Percentiles rank a stretch among this genome's conserved stretches.
Conservation (phyloP, 1,140 invertebrate genomes). For the Metopolophium dirhodum region DNA sequence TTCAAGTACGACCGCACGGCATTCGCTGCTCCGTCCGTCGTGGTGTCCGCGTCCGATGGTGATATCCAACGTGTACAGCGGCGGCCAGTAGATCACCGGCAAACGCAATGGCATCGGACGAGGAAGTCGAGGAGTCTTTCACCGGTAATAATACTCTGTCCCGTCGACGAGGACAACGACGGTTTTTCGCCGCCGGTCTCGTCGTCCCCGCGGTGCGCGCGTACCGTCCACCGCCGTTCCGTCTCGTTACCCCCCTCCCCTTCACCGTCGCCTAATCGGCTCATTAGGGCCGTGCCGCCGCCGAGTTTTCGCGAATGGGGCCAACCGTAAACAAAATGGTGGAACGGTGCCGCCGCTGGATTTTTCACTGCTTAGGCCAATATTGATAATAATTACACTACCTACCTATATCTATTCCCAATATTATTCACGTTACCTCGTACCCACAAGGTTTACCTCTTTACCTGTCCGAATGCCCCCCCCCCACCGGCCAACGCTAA, state of each 20-base stretch:
- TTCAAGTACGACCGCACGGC: background rate
- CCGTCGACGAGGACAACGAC: background rate
- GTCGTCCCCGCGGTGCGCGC: background rate
- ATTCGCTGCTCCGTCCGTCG: background rate
- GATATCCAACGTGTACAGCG: conserved; percentile 45
- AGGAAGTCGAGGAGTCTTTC: conserved; percentile 78
- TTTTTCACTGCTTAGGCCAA: background rate
- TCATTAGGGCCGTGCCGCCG: conserved; percentile 46
- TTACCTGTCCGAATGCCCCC: background rate
- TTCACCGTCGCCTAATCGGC: background rate
- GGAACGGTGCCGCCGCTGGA: conserved; percentile 18
- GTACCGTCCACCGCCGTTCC: background rate
- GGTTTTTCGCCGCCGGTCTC: background rate
- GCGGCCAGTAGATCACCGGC: conserved; percentile 46
- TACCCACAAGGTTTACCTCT: background rate
- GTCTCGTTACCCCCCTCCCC: background rate
- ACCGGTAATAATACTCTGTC: conserved; percentile 69
- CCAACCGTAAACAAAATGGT: conserved; percentile 56
- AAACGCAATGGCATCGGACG: conserved; percentile 74
- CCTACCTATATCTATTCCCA: background rate
- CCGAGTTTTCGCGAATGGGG: conserved; percentile 54
- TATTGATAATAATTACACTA: background rate
- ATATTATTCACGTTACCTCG: background rate
- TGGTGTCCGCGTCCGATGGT: conserved; percentile 35
- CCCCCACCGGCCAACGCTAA: background rate